Conservation (phyloP, 2,113 vertebrate species). For the Leiothrix lutea region DNA sequence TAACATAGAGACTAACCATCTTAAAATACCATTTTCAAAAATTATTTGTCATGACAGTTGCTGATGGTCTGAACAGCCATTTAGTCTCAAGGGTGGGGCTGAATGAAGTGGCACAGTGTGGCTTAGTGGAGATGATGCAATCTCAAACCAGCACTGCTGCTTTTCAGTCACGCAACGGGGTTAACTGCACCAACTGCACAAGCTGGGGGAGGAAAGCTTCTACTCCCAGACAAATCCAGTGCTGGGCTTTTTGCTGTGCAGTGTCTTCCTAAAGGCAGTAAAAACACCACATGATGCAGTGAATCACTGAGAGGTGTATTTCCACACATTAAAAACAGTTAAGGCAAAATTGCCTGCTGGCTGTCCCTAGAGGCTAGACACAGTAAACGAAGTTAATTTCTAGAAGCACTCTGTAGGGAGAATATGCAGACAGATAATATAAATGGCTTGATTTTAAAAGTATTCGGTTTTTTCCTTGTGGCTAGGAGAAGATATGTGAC, state of each 20-base stretch:
- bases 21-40: neutral
- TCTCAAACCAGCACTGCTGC: neutral
- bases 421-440: neutral
- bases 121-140: neutral
- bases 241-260: neutral
- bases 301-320: neutral
- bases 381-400: neutral
- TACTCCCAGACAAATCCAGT: neutral
- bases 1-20: neutral
- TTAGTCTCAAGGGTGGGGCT: neutral
- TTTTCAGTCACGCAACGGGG: neutral
- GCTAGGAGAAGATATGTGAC: neutral
- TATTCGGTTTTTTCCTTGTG: rapidly evolving
- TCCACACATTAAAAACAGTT: neutral
- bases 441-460: neutral
- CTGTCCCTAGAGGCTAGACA: neutral
- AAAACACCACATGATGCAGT: neutral
- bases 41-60: rapidly evolving
- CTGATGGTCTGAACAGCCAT: neutral
- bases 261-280: neutral
- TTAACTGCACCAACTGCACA: neutral
- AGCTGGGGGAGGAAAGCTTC: neutral
- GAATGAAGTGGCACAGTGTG: rapidly evolving
- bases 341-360: neutral
- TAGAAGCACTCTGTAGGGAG: too few relatives aligned